Conservation (phyloP, 1,140 invertebrate genomes). For the Lucilia cuprina region DNA sequence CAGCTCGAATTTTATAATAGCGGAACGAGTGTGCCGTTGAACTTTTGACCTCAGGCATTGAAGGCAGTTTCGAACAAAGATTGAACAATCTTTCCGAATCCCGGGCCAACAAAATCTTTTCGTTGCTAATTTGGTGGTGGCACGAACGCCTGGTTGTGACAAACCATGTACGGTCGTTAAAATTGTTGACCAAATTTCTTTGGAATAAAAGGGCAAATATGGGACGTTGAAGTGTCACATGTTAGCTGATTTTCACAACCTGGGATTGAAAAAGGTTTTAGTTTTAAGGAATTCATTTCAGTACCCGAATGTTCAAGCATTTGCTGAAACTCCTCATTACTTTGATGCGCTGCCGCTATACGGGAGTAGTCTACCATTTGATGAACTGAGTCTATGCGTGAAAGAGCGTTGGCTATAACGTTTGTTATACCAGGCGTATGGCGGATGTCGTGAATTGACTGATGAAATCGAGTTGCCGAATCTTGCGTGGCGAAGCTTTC, state of each 20-base stretch:
- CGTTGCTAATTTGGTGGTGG: neutral
- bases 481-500: constrained; percentile 41
- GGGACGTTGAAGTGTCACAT: neutral
- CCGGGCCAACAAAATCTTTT: neutral
- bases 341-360: neutral
- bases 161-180: neutral
- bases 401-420: constrained; percentile 52
- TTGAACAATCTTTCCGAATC: neutral
- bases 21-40: too few species aligned
- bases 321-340: neutral
- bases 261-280: neutral
- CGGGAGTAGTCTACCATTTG: neutral
- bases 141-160: neutral
- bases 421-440: constrained; percentile 57
- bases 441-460: constrained; percentile 55
- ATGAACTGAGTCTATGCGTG: constrained; percentile 41
- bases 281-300: neutral
- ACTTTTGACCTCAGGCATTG: too few species aligned
- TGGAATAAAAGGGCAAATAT: neutral
- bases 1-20: too few species aligned
- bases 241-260: neutral
- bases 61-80: neutral
- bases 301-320: neutral
- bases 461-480: constrained; percentile 57
- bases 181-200: neutral